Percentiles rank a stretch among this genome's conserved stretches.
phyloP scores from a whole-genome alignment of 2,888 invertebrate species.

The Hydrotaea diabolus region DNA sequence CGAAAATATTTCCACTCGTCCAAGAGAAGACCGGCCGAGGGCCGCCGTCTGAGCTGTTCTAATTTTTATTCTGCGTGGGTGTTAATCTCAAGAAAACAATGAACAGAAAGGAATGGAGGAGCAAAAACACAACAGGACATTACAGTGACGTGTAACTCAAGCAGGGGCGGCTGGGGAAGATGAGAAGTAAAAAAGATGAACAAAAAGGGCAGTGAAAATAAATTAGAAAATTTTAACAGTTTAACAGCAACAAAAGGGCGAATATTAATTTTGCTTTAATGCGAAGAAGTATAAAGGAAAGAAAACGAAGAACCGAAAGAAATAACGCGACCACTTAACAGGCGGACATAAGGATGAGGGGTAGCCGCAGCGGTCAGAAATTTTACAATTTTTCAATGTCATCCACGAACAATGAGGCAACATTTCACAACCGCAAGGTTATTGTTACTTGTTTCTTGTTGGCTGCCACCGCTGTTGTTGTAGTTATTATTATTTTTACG shows the following conservation, averaged over 20 bases:
- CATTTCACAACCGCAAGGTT: constrained; percentile 51
- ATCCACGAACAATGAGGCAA: constrained; percentile 55
- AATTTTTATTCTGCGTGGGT: constrained; percentile 16
- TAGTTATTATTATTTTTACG: neutral
- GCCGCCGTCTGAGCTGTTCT: neutral
- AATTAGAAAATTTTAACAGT: constrained; percentile 26
- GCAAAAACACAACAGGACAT: neutral
- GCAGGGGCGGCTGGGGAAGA: too few relatives aligned
- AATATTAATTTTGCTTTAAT: constrained; percentile 51
- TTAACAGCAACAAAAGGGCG: constrained; percentile 38
- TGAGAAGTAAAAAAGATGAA: neutral
- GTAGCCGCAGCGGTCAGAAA: constrained; percentile 48
- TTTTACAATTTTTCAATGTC: constrained; percentile 66
- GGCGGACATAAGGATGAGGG: neutral
- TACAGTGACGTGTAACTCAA: too few relatives aligned
- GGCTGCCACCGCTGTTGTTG: neutral
- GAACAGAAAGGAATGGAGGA: neutral
- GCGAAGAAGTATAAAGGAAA: constrained; percentile 5
- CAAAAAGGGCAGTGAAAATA: neutral
- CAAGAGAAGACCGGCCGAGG: neutral
- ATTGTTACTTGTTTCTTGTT: constrained; percentile 34
- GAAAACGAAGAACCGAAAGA: too few relatives aligned
- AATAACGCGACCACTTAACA: neutral
- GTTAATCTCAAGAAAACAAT: neutral
- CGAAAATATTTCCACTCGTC: neutral